phyloP scores from a whole-genome alignment of 2,113 vertebrate genomes.

The Taurulus bubalis region DNA sequence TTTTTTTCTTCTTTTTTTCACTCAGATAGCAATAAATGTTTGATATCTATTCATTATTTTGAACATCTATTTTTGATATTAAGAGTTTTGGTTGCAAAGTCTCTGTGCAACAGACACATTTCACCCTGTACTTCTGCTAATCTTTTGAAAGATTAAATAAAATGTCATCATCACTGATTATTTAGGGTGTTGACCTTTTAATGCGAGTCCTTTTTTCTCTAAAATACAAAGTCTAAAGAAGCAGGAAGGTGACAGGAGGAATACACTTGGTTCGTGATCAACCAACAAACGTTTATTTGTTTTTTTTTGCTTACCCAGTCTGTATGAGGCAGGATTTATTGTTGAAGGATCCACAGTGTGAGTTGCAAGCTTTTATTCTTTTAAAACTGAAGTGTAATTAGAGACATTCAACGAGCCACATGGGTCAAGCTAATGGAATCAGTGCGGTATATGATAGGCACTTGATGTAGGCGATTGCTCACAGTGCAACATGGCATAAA shows the following conservation, averaged over 20 bases:
- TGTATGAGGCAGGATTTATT: conserved; percentile 21
- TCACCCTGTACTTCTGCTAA: not conserved
- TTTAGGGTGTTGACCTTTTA: conserved; percentile 3
- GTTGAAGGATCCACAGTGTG: not conserved
- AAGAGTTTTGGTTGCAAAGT: conserved; percentile 15
- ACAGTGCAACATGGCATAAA: not conserved
- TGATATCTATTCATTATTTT: conserved; percentile 52
- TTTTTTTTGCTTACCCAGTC: not conserved
- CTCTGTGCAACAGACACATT: conserved; percentile 21
- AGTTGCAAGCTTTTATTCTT: not conserved
- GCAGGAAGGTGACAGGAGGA: not conserved
- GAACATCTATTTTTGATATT: conserved; percentile 51
- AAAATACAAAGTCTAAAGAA: not conserved
- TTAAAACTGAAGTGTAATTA: conserved; percentile 13
- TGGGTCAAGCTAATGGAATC: conserved; percentile 13
- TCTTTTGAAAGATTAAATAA: conserved; percentile 32
- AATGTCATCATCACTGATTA: conserved; percentile 16
- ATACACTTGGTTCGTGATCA: not conserved
- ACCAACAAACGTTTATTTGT: not conserved
- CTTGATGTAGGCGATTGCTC: not conserved
- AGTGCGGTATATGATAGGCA: not conserved
- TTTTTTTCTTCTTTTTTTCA: conserved; percentile 13
- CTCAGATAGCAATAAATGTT: conserved; percentile 27
- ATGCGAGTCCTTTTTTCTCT: conserved; percentile 6
- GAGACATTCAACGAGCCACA: not conserved